Evolutionary conservation across 2,113 vertebrate genomes (phyloP), one percentile per base, ranked within the genome.

Genomic region (Cyprinodon brontotheroides): DNA sequence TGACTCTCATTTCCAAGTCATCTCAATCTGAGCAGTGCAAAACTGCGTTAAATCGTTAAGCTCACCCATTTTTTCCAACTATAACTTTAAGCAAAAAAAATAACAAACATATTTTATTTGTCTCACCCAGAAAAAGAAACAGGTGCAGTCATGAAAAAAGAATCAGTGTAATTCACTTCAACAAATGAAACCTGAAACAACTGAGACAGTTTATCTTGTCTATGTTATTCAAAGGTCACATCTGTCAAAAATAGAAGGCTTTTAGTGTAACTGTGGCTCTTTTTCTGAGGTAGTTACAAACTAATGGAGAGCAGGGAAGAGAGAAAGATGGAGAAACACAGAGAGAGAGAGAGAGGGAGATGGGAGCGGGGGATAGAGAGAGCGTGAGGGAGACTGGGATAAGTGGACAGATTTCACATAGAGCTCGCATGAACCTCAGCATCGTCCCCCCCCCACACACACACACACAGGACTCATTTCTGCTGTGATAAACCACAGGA

Each of bases 321-420:
- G 64, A 45, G 63, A 75, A 20, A 43, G 71, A 53, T 57, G 12
- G 13, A 38, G 29, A 62, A 37, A 62, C 11, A 14, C 38, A 50
- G 14, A 65, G 47, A 36, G 74, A 37, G 17, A 20, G 20, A 3
- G 43, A 17, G 22, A 14, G n/a, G 14, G 60, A 17, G 22, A 63
- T 22, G 1, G 66, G 41, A 50, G 13, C 22, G 61, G 39, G 76
- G 17, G 47, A 53, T 37, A 38, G 75, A 45, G 73, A n/a, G 57
- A 64, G 65, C 14, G 78, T 57, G 74, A 50, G 78, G 39, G 65
- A 81, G 80, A 53, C 47, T 29, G 61, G 74, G 67, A 61, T 78
- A 75, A 86, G 84, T 81, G 86, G 86, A 84, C 81, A 82, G 87
- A 91, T 73, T 84, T 86, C 83, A 73, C 78, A 70, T 59, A 74